Base-by-base conservation (phyloP, 1,140 invertebrate genomes). In the Drosophila insularis region DNA sequence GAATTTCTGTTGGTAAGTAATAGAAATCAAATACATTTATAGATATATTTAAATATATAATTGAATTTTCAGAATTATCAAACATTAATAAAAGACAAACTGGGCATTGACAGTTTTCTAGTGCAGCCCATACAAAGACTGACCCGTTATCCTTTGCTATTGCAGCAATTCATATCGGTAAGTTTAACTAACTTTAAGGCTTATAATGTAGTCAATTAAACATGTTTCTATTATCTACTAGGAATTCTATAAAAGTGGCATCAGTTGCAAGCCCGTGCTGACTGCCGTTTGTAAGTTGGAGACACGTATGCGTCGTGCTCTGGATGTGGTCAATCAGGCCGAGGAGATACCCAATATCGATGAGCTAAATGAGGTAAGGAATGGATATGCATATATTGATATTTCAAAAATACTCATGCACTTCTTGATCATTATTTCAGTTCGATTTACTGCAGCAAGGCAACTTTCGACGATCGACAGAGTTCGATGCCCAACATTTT, bases 121-220 rank as follows among this genome's bases (percentile, higher is more conserved):
- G 78, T 92, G 69, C 90, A 92, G 82, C 91, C 91, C 74, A 92
- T 92, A 66, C 91, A 92, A 90, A 90, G 91, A 87, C 87, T 92
- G 81, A 91, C 91, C 55, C 76, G 90, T 81, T 92, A 92, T 91
- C 90, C 89, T 5, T 81, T 92, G 75, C 74, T 92, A 11, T 54
- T 92, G 61, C 86, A 91, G 80, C 89, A 92, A 82, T 90, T 92
- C 19, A 91, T 91, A 89, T 86, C 87, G 68, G 90, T 91, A 65
- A 75, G 77, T 55, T 7, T 7, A 19, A 5, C 0, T 0, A 1
- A 4, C 1, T 31, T 17, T 11, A 1, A 1, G 13, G 1, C 3
- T 23, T 7, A 6, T 8, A 19, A 19, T 31, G 58, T 17, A 13
- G 19, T 4, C 2, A 11, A 2, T 0, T 8, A 2, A 4, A 19